A percentile compares a stretch with the other conserved stretches of the same genome.
Evolutionary conservation across 1,140 invertebrate genomes (phyloP).

Genomic region (Lithobius niger): DNA sequence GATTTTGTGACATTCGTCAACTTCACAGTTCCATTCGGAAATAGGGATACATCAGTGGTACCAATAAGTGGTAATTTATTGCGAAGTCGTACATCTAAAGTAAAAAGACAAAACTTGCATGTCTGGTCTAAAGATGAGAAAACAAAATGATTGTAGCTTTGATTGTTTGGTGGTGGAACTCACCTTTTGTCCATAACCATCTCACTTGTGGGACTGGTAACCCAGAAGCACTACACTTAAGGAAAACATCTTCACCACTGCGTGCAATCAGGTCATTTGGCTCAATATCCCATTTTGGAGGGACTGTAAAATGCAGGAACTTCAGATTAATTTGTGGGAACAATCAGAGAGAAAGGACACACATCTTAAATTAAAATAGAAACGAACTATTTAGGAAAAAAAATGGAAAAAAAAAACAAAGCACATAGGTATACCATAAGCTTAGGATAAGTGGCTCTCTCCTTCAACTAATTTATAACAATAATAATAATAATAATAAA

Average conservation of each 20-base stretch:
- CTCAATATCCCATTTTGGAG: background rate
- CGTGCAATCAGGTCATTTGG: background rate
- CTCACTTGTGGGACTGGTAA: background rate
- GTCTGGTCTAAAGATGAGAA: background rate
- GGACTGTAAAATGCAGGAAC: background rate
- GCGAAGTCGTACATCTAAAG: background rate
- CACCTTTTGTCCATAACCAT: background rate
- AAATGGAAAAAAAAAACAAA: too few species aligned
- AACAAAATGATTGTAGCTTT: background rate
- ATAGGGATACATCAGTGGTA: background rate
- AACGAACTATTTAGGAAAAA: too few species aligned
- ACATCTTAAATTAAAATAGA: too few species aligned
- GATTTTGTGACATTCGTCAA: background rate
- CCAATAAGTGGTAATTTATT: background rate
- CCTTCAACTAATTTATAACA: too few species aligned
- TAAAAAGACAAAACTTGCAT: background rate
- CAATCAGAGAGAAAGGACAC: too few species aligned
- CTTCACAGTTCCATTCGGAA: background rate
- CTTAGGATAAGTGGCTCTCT: too few species aligned
- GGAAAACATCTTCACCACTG: background rate
- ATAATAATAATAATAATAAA: too few species aligned
- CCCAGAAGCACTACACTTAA: background rate
- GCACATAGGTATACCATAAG: too few species aligned
- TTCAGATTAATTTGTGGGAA: background rate
- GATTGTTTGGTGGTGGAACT: background rate